Evolutionary conservation across 53 echinoderm and acorn worm genomes (phyloP).

Genomic region (Holothuria leucospilota): DNA sequence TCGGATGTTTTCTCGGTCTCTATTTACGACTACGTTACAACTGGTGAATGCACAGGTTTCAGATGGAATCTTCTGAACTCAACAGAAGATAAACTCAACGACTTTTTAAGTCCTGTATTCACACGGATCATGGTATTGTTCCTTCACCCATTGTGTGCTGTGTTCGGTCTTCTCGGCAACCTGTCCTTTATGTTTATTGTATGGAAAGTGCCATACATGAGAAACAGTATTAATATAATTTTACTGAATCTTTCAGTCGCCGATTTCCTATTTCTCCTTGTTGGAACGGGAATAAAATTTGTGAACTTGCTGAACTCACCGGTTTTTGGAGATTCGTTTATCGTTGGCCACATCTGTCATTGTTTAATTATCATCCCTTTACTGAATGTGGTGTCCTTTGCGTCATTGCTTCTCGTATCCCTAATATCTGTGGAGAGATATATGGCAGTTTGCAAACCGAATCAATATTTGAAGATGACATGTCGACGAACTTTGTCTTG

Average conservation of each 20-base stretch:
- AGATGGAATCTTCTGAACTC: background rate
- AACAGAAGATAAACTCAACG: background rate
- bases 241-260: constrained; percentile 59
- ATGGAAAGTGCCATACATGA: constrained; percentile 18
- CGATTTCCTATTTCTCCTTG: constrained; percentile 38
- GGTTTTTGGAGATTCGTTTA: background rate
- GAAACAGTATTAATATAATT: constrained; percentile 46
- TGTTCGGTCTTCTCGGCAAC: background rate
- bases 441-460: constrained; percentile 6
- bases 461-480: background rate
- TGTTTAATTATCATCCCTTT: background rate
- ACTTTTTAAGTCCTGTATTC: background rate
- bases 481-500: background rate
- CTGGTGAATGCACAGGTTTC: background rate
- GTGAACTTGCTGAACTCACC: background rate
- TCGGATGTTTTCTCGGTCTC: background rate
- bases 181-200: background rate
- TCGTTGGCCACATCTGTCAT: constrained; percentile 8
- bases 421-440: constrained; percentile 8
- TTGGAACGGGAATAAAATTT: background rate
- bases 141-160: background rate
- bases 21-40: background rate
- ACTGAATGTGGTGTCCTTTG: background rate
- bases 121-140: background rate
- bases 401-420: background rate